Percentiles rank a stretch among this genome's conserved stretches.
phyloP scores from a whole-genome alignment of 2,888 invertebrate genomes.

The Drosophila infuscata region DNA sequence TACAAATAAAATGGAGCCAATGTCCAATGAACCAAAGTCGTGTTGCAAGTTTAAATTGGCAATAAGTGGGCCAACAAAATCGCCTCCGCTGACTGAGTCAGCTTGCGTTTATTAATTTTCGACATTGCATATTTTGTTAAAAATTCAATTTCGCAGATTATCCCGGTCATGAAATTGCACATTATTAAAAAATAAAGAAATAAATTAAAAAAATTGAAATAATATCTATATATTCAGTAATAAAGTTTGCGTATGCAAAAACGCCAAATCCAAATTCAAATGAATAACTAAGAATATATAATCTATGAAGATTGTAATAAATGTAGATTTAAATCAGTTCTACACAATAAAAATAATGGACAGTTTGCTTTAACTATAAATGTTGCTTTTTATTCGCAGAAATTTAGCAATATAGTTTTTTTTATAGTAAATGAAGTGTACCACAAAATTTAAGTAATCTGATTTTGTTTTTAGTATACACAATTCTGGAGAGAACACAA shows the following conservation, averaged over 20 bases:
- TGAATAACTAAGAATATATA: background rate
- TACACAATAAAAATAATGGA: background rate
- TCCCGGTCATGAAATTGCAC: slow-evolving; percentile 29
- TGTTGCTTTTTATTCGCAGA: no score
- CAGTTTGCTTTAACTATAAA: background rate
- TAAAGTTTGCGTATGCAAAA: no score
- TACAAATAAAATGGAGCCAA: slow-evolving; percentile 39
- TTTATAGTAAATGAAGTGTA: background rate
- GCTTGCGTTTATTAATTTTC: slow-evolving; percentile 74
- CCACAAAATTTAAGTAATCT: background rate
- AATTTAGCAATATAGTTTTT: background rate
- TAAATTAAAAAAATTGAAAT: background rate
- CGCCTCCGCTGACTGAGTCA: slow-evolving; percentile 34
- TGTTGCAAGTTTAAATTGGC: slow-evolving; percentile 31
- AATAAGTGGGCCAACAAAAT: slow-evolving; percentile 52
- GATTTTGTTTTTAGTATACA: background rate
- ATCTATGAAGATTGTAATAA: no score
- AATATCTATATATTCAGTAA: no score
- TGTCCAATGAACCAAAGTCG: background rate
- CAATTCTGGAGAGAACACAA: background rate
- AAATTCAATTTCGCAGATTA: slow-evolving; percentile 49
- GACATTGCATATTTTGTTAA: slow-evolving; percentile 60
- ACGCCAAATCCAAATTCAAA: background rate
- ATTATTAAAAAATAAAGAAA: slow-evolving; percentile 2
- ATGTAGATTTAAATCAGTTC: background rate